phyloP scores from a whole-genome alignment of 2,888 invertebrate genomes.

The Phalera bucephala region DNA sequence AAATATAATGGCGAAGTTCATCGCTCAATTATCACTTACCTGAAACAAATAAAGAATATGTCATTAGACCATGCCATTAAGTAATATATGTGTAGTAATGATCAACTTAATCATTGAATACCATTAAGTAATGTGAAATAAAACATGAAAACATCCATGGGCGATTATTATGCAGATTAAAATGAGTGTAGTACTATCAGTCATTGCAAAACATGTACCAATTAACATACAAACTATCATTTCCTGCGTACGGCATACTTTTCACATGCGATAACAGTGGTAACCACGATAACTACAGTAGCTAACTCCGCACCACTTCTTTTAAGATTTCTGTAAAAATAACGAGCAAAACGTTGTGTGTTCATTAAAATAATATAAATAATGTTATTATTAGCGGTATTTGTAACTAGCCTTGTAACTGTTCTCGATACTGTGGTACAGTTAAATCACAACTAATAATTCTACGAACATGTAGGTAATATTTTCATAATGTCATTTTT shows the following conservation, averaged over 20 bases:
- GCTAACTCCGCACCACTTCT: constrained; percentile 10
- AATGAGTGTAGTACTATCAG: constrained; percentile 21
- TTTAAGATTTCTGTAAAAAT: constrained; percentile 3
- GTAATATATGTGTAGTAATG: too few species aligned
- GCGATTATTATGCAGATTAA: constrained; percentile 26
- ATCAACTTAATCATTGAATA: too few species aligned
- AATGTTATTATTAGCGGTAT: constrained; percentile 9
- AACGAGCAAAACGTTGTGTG: not conserved
- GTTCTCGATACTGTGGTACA: not conserved
- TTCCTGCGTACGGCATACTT: constrained; percentile 69
- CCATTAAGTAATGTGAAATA: too few species aligned
- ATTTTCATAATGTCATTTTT: too few species aligned
- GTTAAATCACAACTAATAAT: not conserved
- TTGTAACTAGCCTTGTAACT: constrained; percentile 11
- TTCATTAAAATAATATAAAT: constrained; percentile 19
- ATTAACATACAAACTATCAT: constrained; percentile 64
- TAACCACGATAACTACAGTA: constrained; percentile 17
- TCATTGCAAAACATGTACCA: constrained; percentile 36
- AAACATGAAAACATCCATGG: too few species aligned
- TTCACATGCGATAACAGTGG: constrained; percentile 52
- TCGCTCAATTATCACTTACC: constrained; percentile 75
- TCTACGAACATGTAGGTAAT: too few species aligned
- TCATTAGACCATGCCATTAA: too few species aligned
- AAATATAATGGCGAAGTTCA: too few species aligned
- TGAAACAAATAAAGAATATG: constrained; percentile 77